Percentiles rank a stretch among this genome's conserved stretches.
Evolutionary conservation across 2,797 vertebrate species (phyloP).

Genomic region (Phataginus tricuspis): DNA sequence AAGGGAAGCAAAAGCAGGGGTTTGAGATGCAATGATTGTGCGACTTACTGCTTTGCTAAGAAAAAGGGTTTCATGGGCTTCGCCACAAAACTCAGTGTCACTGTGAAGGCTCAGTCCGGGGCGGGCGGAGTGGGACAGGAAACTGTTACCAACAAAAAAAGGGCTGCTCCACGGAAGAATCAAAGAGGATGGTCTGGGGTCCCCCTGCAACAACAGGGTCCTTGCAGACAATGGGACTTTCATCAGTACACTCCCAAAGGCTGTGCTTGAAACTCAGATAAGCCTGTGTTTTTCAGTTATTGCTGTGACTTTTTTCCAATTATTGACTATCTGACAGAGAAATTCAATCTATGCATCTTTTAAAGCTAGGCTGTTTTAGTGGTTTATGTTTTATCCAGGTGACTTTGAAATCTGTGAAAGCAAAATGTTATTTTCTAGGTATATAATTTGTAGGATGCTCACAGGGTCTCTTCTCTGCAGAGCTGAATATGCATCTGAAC

Average conservation of each 20-base stretch:
- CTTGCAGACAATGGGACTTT: slow-evolving; percentile 48
- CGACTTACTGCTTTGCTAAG: not conserved
- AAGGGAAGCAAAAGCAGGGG: not conserved
- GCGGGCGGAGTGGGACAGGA: rapidly evolving
- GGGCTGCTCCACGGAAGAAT: slow-evolving; percentile 3
- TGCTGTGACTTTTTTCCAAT: not conserved
- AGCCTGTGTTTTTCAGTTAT: not conserved
- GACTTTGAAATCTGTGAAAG: slow-evolving; percentile 23
- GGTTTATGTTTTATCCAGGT: not conserved
- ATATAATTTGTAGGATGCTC: not conserved
- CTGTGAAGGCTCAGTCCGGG: not conserved
- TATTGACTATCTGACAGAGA: not conserved
- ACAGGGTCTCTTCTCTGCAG: not conserved
- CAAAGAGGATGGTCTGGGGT: not conserved
- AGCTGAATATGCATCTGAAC: not conserved
- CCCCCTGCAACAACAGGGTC: not conserved
- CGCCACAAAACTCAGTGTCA: not conserved
- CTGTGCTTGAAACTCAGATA: not conserved
- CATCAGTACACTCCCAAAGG: slow-evolving; percentile 2
- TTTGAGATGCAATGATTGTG: not conserved
- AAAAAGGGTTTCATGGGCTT: slow-evolving; percentile 1
- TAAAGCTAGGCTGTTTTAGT: not conserved
- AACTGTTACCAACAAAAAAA: not conserved
- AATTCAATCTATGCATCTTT: not conserved
- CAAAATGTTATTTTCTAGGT: not conserved